Conservation (phyloP, 2,113 vertebrate species). For the Nymphicus hollandicus region DNA sequence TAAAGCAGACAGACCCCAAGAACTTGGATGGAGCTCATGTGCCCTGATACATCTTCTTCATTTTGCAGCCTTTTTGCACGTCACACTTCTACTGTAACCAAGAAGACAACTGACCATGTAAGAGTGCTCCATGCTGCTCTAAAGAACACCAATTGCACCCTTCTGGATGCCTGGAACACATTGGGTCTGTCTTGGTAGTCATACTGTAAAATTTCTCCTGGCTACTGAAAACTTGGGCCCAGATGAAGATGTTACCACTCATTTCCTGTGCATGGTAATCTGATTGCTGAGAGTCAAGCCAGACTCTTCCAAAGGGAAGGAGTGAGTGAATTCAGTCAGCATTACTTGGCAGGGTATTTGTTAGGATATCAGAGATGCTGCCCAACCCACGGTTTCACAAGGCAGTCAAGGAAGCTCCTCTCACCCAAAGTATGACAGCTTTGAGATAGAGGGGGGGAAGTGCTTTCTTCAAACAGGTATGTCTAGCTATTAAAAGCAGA, state of each 20-base stretch:
- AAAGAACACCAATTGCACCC: neutral
- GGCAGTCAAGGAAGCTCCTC: neutral
- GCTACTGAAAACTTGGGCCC: neutral
- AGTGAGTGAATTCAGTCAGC: neutral
- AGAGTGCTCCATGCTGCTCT: neutral
- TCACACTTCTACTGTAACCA: neutral
- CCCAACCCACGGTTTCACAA: rapidly evolving
- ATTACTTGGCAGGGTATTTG: neutral
- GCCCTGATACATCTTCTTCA: neutral
- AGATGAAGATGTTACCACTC: neutral
- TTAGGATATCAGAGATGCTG: neutral
- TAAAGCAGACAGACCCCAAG: neutral
- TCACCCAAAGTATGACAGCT: neutral
- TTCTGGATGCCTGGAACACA: neutral
- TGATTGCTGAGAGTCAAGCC: neutral
- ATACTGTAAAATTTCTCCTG: neutral
- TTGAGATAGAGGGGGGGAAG: neutral
- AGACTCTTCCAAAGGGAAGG: neutral
- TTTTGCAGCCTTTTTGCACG: neutral
- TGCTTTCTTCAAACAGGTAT: neutral
- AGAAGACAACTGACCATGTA: neutral
- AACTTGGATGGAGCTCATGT: neutral
- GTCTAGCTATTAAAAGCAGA: neutral
- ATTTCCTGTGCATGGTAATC: neutral
- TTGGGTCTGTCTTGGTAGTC: rapidly evolving